phyloP scores from a whole-genome alignment of 2,888 invertebrate species.

The Ochropleura leucogaster region DNA sequence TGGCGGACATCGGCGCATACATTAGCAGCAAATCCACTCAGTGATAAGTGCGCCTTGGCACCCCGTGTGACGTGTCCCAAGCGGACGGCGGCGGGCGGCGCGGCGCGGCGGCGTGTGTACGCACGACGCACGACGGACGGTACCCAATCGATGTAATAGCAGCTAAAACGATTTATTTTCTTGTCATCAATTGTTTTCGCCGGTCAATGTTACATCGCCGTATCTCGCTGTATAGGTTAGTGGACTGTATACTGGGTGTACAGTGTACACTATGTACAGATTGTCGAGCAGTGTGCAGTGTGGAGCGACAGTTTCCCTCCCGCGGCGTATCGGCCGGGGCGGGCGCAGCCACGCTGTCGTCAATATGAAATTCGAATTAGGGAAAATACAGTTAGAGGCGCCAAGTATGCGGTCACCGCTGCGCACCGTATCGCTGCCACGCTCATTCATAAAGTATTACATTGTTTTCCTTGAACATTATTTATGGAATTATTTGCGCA shows the following conservation, averaged over 20 bases:
- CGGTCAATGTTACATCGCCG: conserved; percentile 24
- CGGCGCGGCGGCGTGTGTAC: too few species aligned
- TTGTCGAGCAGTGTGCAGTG: not conserved
- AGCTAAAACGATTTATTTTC: conserved; percentile 31
- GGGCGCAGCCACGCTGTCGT: not conserved
- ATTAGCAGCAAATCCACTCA: not conserved
- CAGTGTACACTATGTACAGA: not conserved
- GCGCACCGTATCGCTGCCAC: conserved; percentile 10
- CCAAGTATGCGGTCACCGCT: conserved; percentile 28
- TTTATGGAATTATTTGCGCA: conserved; percentile 65
- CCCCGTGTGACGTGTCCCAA: too few species aligned
- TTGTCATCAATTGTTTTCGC: conserved; percentile 52
- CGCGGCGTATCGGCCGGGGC: conserved; percentile 6
- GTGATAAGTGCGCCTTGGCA: not conserved
- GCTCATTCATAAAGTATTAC: conserved; percentile 67
- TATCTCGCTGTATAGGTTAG: conserved; percentile 28
- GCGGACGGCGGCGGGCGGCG: too few species aligned
- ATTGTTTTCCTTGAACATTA: conserved; percentile 65
- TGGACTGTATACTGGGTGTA: not conserved
- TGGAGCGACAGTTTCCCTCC: conserved; percentile 23
- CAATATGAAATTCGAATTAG: conserved; percentile 61
- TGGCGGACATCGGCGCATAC: too few species aligned
- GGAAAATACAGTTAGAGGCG: conserved; percentile 54
- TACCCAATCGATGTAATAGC: conserved; percentile 21
- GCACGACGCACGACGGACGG: not conserved